Evolutionary conservation across 2,113 vertebrate species (phyloP).

Genomic region (Rhineura floridana): DNA sequence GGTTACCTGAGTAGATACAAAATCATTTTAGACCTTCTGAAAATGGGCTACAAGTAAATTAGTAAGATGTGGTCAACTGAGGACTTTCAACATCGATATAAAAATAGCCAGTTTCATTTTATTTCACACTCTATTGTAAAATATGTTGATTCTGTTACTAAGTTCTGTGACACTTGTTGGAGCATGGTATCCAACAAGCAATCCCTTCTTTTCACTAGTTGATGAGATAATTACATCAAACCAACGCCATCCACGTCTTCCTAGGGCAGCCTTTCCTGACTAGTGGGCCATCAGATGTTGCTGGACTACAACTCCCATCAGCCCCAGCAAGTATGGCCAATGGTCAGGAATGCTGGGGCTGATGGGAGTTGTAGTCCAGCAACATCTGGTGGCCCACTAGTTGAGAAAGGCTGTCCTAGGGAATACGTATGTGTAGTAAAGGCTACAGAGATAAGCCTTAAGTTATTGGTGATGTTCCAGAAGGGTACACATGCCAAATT

Average conservation of each 20-base stretch:
- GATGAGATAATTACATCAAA: conserved; percentile 57
- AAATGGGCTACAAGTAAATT: neutral
- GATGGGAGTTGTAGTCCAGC: too few species aligned
- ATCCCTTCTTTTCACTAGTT: conserved; percentile 54
- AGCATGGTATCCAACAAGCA: conserved; percentile 18
- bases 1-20: neutral
- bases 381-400: too few species aligned
- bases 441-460: neutral
- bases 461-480: neutral
- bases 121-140: conserved; percentile 25
- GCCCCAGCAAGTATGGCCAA: too few species aligned
- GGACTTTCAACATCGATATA: neutral
- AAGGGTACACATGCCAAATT: neutral
- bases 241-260: conserved; percentile 48
- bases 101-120: conserved; percentile 1
- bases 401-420: too few species aligned
- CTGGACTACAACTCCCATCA: too few species aligned
- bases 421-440: neutral
- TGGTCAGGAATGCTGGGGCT: too few species aligned
- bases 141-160: conserved; percentile 56
- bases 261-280: neutral
- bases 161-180: conserved; percentile 52
- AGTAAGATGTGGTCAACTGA: neutral
- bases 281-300: too few species aligned
- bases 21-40: neutral